Percentiles rank a stretch among this genome's conserved stretches.
Conservation (phyloP, 2,888 invertebrate species). For the Ectropis crepuscularia region DNA sequence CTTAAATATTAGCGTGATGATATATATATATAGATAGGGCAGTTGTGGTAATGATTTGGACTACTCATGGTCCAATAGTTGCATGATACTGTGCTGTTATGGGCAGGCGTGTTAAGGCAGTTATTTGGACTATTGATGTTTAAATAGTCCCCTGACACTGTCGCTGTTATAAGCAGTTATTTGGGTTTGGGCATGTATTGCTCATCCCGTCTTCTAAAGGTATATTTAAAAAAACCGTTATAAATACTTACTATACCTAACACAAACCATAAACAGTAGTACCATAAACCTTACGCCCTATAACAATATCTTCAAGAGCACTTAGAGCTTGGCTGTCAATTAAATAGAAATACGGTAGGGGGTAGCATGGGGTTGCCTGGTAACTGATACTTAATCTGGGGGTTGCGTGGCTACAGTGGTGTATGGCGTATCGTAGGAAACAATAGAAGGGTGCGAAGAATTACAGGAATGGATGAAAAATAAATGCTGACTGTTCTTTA, state of each 20-base stretch:
- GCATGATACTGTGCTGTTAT: too few species aligned
- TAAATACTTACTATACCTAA: slow-evolving; percentile 2
- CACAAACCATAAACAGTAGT: slow-evolving; percentile 16
- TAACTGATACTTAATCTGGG: neutral
- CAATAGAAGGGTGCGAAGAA: slow-evolving; percentile 11
- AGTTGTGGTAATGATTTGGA: too few species aligned
- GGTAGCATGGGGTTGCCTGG: slow-evolving; percentile 24
- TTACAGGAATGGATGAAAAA: neutral
- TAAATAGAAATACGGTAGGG: slow-evolving; percentile 37
- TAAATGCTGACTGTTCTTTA: too few species aligned
- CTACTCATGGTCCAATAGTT: too few species aligned
- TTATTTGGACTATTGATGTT: too few species aligned
- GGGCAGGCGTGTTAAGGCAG: too few species aligned
- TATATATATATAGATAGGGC: too few species aligned
- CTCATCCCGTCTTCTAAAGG: neutral
- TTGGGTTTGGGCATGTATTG: too few species aligned
- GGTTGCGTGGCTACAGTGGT: slow-evolving; percentile 1
- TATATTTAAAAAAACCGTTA: slow-evolving; percentile 3
- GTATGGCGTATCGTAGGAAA: neutral
- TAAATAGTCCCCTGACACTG: too few species aligned
- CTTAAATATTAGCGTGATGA: too few species aligned
- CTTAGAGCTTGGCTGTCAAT: slow-evolving; percentile 38
- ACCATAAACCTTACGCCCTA: slow-evolving; percentile 22
- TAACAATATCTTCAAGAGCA: slow-evolving; percentile 33
- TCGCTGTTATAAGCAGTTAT: too few species aligned